Evolutionary conservation across 2,888 invertebrate species (phyloP).

Genomic region (Lasioglossum marginatum): DNA sequence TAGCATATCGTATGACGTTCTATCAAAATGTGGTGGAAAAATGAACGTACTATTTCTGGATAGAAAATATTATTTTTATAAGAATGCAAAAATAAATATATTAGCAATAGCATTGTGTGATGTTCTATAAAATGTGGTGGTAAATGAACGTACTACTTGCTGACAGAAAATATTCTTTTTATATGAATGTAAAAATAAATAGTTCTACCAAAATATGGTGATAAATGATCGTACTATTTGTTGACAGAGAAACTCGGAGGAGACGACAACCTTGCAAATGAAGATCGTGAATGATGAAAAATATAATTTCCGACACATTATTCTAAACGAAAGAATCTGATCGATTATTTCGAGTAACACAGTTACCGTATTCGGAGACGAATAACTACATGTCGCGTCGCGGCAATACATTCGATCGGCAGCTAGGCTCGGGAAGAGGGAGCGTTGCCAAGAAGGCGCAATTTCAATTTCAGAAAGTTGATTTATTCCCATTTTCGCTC

Average conservation of each 20-base stretch:
- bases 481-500: constrained; percentile 76
- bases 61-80: too few species aligned
- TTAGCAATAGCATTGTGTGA: too few species aligned
- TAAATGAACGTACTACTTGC: too few species aligned
- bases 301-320: too few species aligned
- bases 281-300: not conserved
- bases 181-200: too few species aligned
- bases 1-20: too few species aligned
- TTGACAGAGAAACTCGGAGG: not conserved
- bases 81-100: too few species aligned
- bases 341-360: not conserved
- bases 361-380: not conserved
- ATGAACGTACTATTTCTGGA: too few species aligned
- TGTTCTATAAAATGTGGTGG: too few species aligned
- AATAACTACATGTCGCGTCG: not conserved
- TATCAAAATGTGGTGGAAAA: too few species aligned
- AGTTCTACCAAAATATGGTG: too few species aligned
- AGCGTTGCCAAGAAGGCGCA: constrained; percentile 60
- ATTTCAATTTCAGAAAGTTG: constrained; percentile 77
- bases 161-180: too few species aligned
- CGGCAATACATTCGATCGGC: constrained; percentile 23
- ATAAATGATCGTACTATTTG: not conserved
- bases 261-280: not conserved
- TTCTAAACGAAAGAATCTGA: not conserved
- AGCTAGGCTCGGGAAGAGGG: constrained; percentile 15